Base-by-base conservation (phyloP, 2,113 vertebrate genomes). In the Philantomba maxwellii region DNA sequence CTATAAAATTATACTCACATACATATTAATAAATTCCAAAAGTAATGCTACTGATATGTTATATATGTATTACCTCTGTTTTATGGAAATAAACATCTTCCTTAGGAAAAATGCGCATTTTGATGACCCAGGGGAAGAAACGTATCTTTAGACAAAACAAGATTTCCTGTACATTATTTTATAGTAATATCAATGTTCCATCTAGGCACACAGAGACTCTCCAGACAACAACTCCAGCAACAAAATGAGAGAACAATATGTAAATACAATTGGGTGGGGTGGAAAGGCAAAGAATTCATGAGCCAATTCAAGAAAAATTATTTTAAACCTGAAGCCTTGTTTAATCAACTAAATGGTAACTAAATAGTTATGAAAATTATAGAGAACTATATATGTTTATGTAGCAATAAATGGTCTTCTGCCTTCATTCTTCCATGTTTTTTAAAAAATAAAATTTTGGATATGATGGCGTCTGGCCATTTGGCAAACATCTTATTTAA, bases 121-220 rank as follows among this genome's bases (percentile, higher is more conserved):
- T 95, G 84, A 98, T 88, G 81, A 93, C 84, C 89, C 92, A 87
- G 60, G 94, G 94, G 84, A 55, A 93, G 9, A 95, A 96, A 94
- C 66, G 10, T 70, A 97, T 91, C 57, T 96, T 84, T 87, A 94
- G 64, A 96, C 88, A 93, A 95, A 96, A 90, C 60, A 53, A 96
- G 33, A 88, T 57, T 96, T 78, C 64, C 53, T 82, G 21, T 55
- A 96, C 77, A 51, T 90, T 95, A 96, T 94, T 82, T 97, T 85
- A 95, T 14, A 95, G 91, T 43, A 91, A 36, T 58, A 87, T n/a
- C 64, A 60, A 7, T 49, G 36, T 89, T 95, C 39, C 64, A 91
- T 82, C 14, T 30, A 93, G 36, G 36, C n/a, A 84, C 21, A 80
- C 30, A 91, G 26, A 62, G 49, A 88, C 14, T 77, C 66, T 53